These are phyloP conservation scores for Poeciliopsis paucimaculata DNA, from an alignment of 2,797 vertebrate genomes.

Conservation along the genomic window DNA sequence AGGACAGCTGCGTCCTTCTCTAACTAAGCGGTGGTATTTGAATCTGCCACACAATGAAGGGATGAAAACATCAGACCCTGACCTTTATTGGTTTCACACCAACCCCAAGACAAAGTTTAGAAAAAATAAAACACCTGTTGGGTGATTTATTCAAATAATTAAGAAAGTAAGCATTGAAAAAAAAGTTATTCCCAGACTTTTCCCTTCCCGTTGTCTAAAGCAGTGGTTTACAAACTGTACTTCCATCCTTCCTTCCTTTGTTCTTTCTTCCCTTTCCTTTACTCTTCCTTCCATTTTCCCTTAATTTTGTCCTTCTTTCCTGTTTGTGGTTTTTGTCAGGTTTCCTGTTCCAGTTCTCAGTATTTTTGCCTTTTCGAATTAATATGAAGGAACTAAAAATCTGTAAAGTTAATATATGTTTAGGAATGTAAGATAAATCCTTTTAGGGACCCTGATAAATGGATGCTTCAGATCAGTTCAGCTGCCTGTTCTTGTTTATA, in stretches of 20 bases:
- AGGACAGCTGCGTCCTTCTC: not conserved
- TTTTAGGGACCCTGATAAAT: not conserved
- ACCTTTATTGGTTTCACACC: not conserved
- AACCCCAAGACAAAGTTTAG: not conserved
- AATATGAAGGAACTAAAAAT: not conserved
- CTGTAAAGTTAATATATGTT: not conserved
- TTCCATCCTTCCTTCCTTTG: not conserved
- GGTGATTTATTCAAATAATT: not conserved
- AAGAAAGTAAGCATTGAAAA: not conserved
- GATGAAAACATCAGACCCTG: not conserved
- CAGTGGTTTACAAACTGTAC: not conserved
- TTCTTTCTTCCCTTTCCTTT: not conserved
- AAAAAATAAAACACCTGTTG: not conserved
- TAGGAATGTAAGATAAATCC: not conserved
- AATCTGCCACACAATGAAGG: not conserved
- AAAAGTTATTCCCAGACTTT: not conserved
- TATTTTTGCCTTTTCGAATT: not conserved
- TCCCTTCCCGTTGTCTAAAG: not conserved
- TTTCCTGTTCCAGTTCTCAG: not conserved
- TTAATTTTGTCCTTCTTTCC: not conserved
- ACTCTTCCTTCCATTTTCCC: not conserved
- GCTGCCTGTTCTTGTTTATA: slow-evolving; percentile 16
- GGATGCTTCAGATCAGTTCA: not conserved
- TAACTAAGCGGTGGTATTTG: not conserved
- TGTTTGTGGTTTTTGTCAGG: not conserved